Evolutionary conservation across 2,888 invertebrate genomes (phyloP), one percentile per base, ranked within the genome.

Genomic region (Shargacucullia verbasci): DNA sequence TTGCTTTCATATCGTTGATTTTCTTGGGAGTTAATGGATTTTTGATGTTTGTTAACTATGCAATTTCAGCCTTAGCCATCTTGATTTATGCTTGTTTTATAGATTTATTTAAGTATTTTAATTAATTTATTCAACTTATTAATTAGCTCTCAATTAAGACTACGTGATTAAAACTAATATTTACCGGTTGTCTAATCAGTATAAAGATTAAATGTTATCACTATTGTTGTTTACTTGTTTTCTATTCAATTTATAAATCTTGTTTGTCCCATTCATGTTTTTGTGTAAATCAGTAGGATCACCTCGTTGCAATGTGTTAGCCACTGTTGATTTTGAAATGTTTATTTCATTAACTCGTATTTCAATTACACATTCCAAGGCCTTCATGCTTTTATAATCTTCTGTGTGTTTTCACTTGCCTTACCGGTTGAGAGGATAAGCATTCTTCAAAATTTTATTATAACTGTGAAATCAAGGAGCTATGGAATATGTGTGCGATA

Each of bases 341-440:
- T 45, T 46, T 62, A 44, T 62, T 61, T 39, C 31, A 62, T 34
- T 48, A 48, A 39, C 29, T 11, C 11, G 2, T 11, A 33, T 40
- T 45, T 40, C 45, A 46, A 34, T 46, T 38, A 70, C 49, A 49
- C 25, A 33, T 35, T n/a, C n/a, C n/a, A n/a, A 55, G 45, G 43
- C 62, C 58, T 75, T 75, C 59, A 54, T 71, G 62, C 62, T 62
- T 58, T 71, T 55, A 54, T 55, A 54, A 47, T 59, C 41, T 45
- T 43, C 31, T 29, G 29, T 6, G 7, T 59, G 49, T 57, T 72
- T 71, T 75, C 61, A 67, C 72, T 71, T 74, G 59, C 14, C 44
- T 70, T 55, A 39, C 31, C 55, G 47, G 49, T 58, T 40, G 40
- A 71, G 29, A 70, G 37, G 31, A 3, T 20, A 2, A 4, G 25